Base-by-base conservation (phyloP, 1,140 invertebrate genomes). In the Muscidifurax raptorellus region DNA sequence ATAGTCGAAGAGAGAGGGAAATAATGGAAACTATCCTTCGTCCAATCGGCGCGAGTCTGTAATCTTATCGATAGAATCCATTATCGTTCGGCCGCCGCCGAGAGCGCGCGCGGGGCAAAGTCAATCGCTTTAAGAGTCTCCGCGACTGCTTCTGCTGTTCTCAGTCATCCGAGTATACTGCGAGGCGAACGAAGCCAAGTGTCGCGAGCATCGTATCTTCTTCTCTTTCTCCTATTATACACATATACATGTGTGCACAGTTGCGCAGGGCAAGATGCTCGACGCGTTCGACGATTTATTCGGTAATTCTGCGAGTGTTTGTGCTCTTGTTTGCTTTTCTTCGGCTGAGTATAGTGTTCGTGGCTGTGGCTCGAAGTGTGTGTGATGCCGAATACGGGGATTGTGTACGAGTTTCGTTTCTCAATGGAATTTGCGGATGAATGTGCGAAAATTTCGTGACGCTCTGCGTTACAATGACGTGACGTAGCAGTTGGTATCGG, bases 21-120 rank as follows among this genome's bases (percentile, higher is more conserved):
- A 67, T 66, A 47, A 72, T 80, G 28, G 32, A 82, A 82, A 82
- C 47, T 64, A 59, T 25, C 40, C 27, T 40, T 36, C 52, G 59
- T 40, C 30, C 71, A 76, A 75, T 66, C 72, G 80, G 18, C 36
- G 25, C 30, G 4, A 13, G 13, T n/a, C 40, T 27, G 25, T 81
- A 85, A 85, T 85, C 78, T 85, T 85, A 85, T 85, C 78, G 72
- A 76, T 69, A 44, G 32, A 80, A 81, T 80, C 71, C 59, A 67
- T 85, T 81, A 76, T 85, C 78, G 71, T 22, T 77, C 25, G 59
- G 22, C 25, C 6, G 36, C n/a, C 32, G 36, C 36, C 36, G 36
- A 59, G 18, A 59, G 75, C 28, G 78, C 32, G 44, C 28, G 47
- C 75, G 25, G 12, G 18, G 64, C 28, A n/a, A 72, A 78, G 66